phyloP scores from a whole-genome alignment of 2,888 invertebrate species.

The Anarsia innoxiella region DNA sequence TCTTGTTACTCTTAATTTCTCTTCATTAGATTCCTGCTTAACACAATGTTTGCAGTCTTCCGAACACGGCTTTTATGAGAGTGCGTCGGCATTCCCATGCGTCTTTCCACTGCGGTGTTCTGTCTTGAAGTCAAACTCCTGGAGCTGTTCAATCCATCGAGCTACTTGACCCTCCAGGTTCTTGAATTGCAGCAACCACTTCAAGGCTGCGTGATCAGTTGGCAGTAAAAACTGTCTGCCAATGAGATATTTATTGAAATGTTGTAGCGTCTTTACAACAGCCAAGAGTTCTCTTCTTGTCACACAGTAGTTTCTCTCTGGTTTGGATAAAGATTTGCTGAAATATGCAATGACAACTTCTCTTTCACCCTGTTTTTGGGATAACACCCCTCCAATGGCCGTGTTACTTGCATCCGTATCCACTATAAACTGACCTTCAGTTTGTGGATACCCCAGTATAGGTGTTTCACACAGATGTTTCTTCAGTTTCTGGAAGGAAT shows the following conservation, averaged over 20 bases:
- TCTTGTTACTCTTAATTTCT: neutral
- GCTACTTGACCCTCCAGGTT: neutral
- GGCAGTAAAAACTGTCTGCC: conserved; percentile 1
- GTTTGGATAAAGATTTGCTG: conserved; percentile 7
- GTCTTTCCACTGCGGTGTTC: conserved; percentile 4
- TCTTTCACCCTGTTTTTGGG: conserved; percentile 4
- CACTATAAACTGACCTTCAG: conserved; percentile 6
- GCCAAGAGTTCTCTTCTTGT: conserved; percentile 10
- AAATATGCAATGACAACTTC: conserved; percentile 11
- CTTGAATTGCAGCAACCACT: conserved; percentile 1
- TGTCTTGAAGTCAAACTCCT: neutral
- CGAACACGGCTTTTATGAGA: conserved; percentile 4
- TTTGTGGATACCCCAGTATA: conserved; percentile 4
- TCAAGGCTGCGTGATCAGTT: conserved; percentile 11
- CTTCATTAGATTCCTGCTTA: neutral
- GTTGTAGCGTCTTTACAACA: conserved; percentile 7
- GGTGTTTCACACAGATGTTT: conserved; percentile 1
- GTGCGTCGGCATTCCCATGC: conserved; percentile 1
- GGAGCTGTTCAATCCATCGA: conserved; percentile 1
- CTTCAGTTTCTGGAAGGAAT: conserved; percentile 1
- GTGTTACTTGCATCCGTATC: conserved; percentile 12
- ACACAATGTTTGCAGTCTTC: neutral
- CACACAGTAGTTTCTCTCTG: conserved; percentile 10
- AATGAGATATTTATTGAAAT: conserved; percentile 9
- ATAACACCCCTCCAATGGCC: conserved; percentile 10